These are phyloP conservation scores for Anhinga anhinga DNA, from an alignment of 2,113 vertebrate genomes.

Conservation along the genomic window DNA sequence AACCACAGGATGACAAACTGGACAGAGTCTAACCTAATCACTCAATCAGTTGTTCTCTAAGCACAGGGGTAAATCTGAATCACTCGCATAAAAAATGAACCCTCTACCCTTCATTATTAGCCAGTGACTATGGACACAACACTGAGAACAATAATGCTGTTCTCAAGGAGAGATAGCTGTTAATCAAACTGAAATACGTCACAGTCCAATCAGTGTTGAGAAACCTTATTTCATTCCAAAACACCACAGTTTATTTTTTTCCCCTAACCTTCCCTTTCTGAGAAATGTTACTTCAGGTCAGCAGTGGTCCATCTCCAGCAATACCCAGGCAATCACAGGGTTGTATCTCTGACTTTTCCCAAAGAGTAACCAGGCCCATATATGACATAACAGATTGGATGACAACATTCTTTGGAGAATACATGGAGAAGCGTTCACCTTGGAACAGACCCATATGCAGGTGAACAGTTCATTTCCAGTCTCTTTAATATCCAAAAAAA, in stretches of 20 bases:
- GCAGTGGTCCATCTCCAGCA: neutral
- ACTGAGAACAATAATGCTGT: neutral
- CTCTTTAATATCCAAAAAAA: neutral
- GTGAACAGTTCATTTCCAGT: neutral
- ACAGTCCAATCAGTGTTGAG: neutral
- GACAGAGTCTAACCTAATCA: neutral
- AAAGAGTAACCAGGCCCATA: neutral
- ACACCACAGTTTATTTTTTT: neutral
- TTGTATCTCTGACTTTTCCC: neutral
- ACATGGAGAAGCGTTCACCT: neutral
- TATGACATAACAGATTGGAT: neutral
- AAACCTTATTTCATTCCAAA: neutral
- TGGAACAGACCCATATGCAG: neutral
- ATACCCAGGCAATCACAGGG: accelerated
- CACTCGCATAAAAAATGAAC: neutral
- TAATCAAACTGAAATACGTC: neutral
- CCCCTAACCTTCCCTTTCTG: neutral
- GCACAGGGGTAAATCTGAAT: neutral
- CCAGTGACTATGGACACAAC: neutral
- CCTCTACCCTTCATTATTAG: neutral
- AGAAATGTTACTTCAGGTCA: neutral
- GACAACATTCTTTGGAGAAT: neutral
- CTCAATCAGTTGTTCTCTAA: neutral
- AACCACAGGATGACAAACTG: neutral
- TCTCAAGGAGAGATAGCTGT: neutral